phyloP scores from a whole-genome alignment of 2,113 vertebrate genomes.

The Azemiops feae region DNA sequence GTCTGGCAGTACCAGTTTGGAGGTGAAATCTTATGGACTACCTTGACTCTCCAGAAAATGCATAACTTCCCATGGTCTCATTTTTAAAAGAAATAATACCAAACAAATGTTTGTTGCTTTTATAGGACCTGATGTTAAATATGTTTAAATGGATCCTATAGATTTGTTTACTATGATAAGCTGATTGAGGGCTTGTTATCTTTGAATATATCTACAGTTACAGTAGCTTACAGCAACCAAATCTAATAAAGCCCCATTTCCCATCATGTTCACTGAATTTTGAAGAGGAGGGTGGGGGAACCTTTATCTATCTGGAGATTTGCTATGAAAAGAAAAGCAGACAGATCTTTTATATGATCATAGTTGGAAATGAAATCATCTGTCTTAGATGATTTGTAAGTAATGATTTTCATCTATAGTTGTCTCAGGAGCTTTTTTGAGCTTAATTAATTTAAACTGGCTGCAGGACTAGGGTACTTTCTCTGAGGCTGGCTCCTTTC shows the following conservation, averaged over 20 bases:
- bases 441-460: conserved; percentile 20
- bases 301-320: background rate
- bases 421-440: background rate
- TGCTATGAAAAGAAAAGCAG: background rate
- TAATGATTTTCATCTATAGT: background rate
- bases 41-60: background rate
- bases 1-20: background rate
- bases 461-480: background rate
- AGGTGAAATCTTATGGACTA: background rate
- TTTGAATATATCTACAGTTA: background rate
- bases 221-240: background rate
- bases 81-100: background rate
- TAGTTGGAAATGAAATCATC: background rate
- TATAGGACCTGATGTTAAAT: background rate
- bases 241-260: background rate
- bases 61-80: background rate
- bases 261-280: background rate
- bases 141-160: background rate
- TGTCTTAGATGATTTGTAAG: background rate
- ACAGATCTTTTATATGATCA: background rate
- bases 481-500: conserved; percentile 6
- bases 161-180: background rate
- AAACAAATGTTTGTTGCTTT: background rate
- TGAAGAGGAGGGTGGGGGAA: background rate
- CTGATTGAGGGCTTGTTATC: background rate